A percentile compares a stretch with the other conserved stretches of the same genome.
Conservation (phyloP, 2,888 invertebrate species). For the Sphaeridia pumilis region DNA sequence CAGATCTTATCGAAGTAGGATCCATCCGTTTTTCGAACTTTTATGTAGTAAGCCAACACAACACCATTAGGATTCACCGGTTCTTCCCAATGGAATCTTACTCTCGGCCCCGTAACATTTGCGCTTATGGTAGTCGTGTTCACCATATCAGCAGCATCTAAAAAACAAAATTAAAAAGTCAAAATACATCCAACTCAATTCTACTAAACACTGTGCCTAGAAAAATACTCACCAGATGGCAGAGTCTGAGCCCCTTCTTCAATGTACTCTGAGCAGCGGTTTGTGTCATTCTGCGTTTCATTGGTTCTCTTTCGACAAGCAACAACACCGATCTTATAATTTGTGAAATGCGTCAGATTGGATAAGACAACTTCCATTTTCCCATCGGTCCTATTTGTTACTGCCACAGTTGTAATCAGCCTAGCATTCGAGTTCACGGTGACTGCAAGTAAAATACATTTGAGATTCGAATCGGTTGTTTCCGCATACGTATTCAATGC, state of each 20-base stretch:
- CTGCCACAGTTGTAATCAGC: not conserved
- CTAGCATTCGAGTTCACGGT: not conserved
- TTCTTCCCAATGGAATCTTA: slow-evolving; percentile 65
- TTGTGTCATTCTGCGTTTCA: slow-evolving; percentile 39
- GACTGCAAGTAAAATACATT: not conserved
- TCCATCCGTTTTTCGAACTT: slow-evolving; percentile 46
- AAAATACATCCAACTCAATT: not conserved
- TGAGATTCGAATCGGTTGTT: no score
- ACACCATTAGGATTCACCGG: slow-evolving; percentile 72
- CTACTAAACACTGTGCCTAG: not conserved
- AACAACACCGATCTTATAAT: slow-evolving; percentile 60
- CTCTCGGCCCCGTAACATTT: slow-evolving; percentile 43
- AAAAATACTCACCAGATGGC: slow-evolving; percentile 32
- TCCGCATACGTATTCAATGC: no score
- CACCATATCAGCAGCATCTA: slow-evolving; percentile 59
- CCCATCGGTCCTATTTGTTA: not conserved
- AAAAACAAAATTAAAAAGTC: slow-evolving; percentile 23
- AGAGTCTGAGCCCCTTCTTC: slow-evolving; percentile 45
- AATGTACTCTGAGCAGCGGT: slow-evolving; percentile 40
- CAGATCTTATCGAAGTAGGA: slow-evolving; percentile 44
- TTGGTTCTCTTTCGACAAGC: slow-evolving; percentile 58
- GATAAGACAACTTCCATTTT: slow-evolving; percentile 38
- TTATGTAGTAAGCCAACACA: slow-evolving; percentile 64
- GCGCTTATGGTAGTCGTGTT: slow-evolving; percentile 44
- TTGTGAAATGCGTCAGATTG: slow-evolving; percentile 62